Base-by-base conservation (phyloP, 1,140 invertebrate species). In the Atta colombica region DNA sequence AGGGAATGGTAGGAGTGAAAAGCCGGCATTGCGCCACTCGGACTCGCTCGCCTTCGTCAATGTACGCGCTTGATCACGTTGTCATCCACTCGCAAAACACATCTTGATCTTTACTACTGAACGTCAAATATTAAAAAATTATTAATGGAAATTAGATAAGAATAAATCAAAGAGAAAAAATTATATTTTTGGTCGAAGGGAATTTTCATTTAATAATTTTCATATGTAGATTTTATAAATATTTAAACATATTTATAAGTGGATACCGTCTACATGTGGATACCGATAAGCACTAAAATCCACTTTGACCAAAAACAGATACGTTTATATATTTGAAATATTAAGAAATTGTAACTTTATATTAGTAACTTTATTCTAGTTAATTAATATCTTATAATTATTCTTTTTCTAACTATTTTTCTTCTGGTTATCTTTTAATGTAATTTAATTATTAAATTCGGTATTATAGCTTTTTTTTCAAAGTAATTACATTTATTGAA, bases 21-120 rank as follows among this genome's bases (percentile, higher is more conserved):
- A 66, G 80, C 75, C 92, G 69, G 91, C 92, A 92, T 75, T 93
- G 92, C 92, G 91, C 88, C 92, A 91, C 71, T 45, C 60, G 58
- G 49, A 28, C 25, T 63, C 53, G 28, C 35, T 10, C 35, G 39
- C 81, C 58, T 58, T 39, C 72, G 45, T 88, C 77, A 55, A 87
- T 87, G 65, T 74, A 25, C 39, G 87, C 85, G 71, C 18, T 39
- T n/a, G 71, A 77, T 87, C 85, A 68, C 88, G 60, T 84, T 12
- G 88, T 72, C 66, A 68, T 55, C 28, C 77, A 85, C 72, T 85
- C 21, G 88, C 10, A 12, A 45, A 45, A 45, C 39, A 10, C 85
- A 91, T 89, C 60, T 89, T 89, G 81, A 90, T 81, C 88, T 75
- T 89, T 81, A 81, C 77, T 16, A 51, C 14, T 49, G n/a, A 16